These are phyloP conservation scores for Polymixis lichenea DNA, from an alignment of 2,888 invertebrate genomes.

Conservation along the genomic window DNA sequence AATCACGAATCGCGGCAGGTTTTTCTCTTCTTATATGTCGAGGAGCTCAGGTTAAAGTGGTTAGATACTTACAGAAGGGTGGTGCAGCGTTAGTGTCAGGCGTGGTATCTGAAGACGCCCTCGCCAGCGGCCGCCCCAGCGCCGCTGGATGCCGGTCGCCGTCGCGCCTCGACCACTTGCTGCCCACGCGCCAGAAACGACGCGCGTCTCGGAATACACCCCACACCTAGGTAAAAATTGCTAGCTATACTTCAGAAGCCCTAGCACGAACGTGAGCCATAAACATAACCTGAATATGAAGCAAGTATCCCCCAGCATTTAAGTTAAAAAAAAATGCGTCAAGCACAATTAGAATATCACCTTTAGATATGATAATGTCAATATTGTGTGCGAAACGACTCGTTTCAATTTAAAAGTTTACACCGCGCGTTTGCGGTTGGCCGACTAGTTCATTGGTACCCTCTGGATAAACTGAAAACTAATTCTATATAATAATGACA, in stretches of 20 bases:
- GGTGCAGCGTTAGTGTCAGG: conserved; percentile 68
- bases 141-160: conserved; percentile 86
- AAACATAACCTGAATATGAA: background rate
- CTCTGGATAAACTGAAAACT: background rate
- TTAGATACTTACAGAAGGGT: conserved; percentile 74
- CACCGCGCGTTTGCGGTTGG: background rate
- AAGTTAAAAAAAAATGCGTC: background rate
- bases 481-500: conserved; percentile 2
- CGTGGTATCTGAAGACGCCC: conserved; percentile 81
- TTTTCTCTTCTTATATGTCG: background rate
- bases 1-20: background rate
- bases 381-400: background rate
- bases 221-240: conserved; percentile 90
- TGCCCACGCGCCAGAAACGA: conserved; percentile 93
- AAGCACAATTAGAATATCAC: background rate
- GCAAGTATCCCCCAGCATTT: background rate
- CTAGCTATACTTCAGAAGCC: background rate
- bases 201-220: conserved; percentile 94
- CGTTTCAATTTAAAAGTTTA: background rate
- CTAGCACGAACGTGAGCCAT: background rate
- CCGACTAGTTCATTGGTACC: background rate
- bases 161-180: conserved; percentile 91
- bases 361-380: background rate
- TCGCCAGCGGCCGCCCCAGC: conserved; percentile 78
- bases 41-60: background rate